Conservation (phyloP, 2,888 invertebrate species). For the Pasiphila rectangulata region DNA sequence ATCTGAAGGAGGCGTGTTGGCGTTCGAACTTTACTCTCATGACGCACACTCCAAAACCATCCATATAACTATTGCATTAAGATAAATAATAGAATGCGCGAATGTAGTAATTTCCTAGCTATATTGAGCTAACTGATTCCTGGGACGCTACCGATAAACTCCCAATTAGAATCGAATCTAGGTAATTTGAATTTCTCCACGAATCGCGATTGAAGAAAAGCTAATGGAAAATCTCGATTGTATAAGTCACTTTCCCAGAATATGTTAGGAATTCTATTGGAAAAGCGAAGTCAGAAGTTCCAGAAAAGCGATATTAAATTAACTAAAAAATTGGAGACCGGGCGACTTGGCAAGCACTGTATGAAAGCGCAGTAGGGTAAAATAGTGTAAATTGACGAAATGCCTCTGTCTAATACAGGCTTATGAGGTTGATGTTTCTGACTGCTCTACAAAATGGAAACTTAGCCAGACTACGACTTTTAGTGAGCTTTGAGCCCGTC, state of each 20-base stretch:
- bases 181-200: conserved; percentile 17
- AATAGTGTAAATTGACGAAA: too few relatives aligned
- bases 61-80: conserved; percentile 16
- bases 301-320: too few relatives aligned
- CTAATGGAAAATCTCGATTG: background rate
- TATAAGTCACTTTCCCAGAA: background rate
- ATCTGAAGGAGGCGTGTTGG: conserved; percentile 46
- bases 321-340: too few relatives aligned
- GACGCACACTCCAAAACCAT: conserved; percentile 11
- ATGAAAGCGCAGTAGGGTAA: too few relatives aligned
- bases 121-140: conserved; percentile 31
- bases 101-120: conserved; percentile 31
- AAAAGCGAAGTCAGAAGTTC: background rate
- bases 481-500: too few relatives aligned
- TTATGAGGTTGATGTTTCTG: too few relatives aligned
- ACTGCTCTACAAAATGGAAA: too few relatives aligned
- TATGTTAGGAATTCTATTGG: background rate
- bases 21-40: conserved; percentile 24
- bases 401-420: too few relatives aligned
- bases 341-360: too few relatives aligned
- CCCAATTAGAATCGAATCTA: conserved; percentile 28
- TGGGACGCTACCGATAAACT: conserved; percentile 31
- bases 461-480: too few relatives aligned
- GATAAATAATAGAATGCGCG: conserved; percentile 14
- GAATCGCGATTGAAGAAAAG: conserved; percentile 12